Percentiles rank a stretch among this genome's conserved stretches.
Conservation (phyloP, 2,888 invertebrate species). For the Agonum fuliginosum region DNA sequence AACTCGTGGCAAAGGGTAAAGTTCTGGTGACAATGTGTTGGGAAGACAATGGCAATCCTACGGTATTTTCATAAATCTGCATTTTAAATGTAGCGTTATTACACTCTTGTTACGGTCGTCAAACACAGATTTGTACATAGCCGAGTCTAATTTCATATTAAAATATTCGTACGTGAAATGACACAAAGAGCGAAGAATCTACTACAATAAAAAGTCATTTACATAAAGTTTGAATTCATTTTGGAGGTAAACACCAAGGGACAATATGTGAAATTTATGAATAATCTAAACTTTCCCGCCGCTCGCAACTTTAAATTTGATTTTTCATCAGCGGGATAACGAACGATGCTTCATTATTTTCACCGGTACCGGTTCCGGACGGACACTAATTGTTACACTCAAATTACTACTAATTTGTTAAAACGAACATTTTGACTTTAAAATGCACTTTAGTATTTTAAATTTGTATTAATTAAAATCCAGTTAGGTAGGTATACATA, state of each 20-base stretch:
- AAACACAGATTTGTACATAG: conserved; percentile 61
- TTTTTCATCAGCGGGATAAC: conserved; percentile 22
- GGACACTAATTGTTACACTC: no score
- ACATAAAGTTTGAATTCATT: conserved; percentile 54
- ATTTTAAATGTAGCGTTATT: conserved; percentile 63
- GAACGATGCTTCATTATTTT: conserved; percentile 8
- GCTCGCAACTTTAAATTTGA: conserved; percentile 29
- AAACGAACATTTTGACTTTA: no score
- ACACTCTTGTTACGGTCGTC: conserved; percentile 62
- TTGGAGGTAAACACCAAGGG: conserved; percentile 45
- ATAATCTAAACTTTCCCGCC: conserved; percentile 38
- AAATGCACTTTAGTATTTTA: no score
- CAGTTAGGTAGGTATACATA: no score
- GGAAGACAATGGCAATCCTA: conserved; percentile 47
- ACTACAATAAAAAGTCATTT: conserved; percentile 53
- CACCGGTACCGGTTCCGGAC: no score
- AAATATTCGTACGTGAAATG: conserved; percentile 61
- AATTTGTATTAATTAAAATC: no score
- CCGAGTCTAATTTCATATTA: conserved; percentile 62
- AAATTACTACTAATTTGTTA: no score
- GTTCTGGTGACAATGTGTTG: conserved; percentile 25
- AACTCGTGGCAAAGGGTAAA: not conserved
- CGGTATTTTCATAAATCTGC: conserved; percentile 63
- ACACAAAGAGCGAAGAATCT: conserved; percentile 44
- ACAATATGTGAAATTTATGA: conserved; percentile 26